Evolutionary conservation across 2,113 vertebrate genomes (phyloP).

Genomic region (Uria aalge): DNA sequence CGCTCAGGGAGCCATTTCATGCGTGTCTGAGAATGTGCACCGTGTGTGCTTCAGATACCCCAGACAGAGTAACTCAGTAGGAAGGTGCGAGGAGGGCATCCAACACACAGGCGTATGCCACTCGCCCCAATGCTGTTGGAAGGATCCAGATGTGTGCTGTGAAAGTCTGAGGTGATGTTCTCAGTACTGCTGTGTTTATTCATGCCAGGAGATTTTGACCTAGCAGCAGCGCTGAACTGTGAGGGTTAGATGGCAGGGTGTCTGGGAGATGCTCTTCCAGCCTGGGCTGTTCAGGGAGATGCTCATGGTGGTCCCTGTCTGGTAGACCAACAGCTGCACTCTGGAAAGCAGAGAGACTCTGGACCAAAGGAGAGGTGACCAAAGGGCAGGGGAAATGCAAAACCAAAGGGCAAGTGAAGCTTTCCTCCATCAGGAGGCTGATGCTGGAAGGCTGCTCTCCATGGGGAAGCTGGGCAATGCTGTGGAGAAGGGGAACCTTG

Average conservation of each 20-base stretch:
- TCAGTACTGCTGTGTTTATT: background rate
- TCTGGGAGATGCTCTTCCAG: background rate
- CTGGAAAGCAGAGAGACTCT: background rate
- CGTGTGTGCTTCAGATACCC: background rate
- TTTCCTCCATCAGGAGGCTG: accelerated
- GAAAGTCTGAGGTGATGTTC: background rate
- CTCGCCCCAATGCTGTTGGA: background rate
- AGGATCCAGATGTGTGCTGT: background rate
- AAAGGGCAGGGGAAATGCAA: background rate
- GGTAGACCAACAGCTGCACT: background rate
- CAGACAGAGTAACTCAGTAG: background rate
- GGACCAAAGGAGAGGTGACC: background rate
- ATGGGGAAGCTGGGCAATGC: background rate
- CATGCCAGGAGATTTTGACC: background rate
- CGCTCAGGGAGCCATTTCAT: background rate
- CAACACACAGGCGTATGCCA: accelerated
- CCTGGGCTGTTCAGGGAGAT: background rate
- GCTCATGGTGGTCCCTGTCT: background rate
- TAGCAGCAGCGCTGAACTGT: background rate
- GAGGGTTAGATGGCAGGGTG: background rate
- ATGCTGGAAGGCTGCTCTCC: background rate
- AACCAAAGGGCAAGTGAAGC: background rate
- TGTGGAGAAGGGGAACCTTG: background rate
- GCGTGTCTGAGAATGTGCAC: background rate
- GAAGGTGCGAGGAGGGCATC: background rate